Conservation (phyloP, 2,888 invertebrate genomes). For the Acleris literana region DNA sequence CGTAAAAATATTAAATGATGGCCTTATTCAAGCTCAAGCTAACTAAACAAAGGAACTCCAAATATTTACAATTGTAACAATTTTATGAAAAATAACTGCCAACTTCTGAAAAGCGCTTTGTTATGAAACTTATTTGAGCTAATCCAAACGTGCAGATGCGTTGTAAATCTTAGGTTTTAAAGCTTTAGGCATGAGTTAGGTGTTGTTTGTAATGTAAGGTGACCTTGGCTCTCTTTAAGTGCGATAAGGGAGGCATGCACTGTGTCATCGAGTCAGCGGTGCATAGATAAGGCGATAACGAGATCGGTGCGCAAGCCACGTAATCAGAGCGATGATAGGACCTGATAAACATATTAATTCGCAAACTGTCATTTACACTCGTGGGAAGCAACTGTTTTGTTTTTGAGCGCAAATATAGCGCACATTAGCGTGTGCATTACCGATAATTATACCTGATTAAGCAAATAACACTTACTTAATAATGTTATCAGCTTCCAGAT, state of each 20-base stretch:
- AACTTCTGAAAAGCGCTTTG: constrained; percentile 1
- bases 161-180: constrained; percentile 5
- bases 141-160: not conserved
- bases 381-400: not conserved
- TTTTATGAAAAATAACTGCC: not conserved
- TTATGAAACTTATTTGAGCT: not conserved
- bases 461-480: too few species aligned
- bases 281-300: constrained; percentile 65
- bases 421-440: too few species aligned
- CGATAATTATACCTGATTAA: too few species aligned
- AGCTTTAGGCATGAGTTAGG: constrained; percentile 5
- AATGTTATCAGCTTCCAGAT: too few species aligned
- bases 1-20: too few species aligned
- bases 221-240: constrained; percentile 59
- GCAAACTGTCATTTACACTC: not conserved
- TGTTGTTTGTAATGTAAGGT: constrained; percentile 39
- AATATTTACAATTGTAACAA: not conserved
- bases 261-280: constrained; percentile 54
- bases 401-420: not conserved
- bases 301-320: constrained; percentile 48
- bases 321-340: constrained; percentile 18
- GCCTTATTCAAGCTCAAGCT: not conserved
- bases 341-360: constrained; percentile 7
- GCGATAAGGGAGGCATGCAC: constrained; percentile 61
- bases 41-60: not conserved